Evolutionary conservation across 2,888 invertebrate genomes (phyloP).

Genomic region (Thecophora atra): DNA sequence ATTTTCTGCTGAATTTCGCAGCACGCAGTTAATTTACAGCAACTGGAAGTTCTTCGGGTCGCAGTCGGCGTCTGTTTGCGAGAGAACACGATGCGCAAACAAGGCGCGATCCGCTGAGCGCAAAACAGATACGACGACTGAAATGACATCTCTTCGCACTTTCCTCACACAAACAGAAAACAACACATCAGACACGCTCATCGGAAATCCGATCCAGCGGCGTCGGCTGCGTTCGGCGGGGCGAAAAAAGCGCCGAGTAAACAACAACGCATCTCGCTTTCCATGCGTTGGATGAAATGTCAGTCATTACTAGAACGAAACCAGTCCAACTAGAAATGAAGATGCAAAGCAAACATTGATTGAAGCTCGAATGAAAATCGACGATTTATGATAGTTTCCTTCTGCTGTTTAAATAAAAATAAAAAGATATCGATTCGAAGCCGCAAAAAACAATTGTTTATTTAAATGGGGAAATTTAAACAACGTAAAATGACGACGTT

Average conservation of each 20-base stretch:
- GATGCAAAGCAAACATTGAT: slow-evolving; percentile 1
- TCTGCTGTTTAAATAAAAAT: slow-evolving; percentile 23
- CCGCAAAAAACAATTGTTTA: background rate
- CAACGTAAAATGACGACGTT: no score
- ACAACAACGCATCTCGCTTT: no score
- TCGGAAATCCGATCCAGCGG: slow-evolving; percentile 16
- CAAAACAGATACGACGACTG: slow-evolving; percentile 25
- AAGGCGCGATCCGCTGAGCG: background rate
- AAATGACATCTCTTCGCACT: slow-evolving; percentile 29
- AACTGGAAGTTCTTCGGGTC: background rate
- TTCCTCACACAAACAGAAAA: slow-evolving; percentile 13
- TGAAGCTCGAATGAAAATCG: background rate
- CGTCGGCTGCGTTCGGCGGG: background rate
- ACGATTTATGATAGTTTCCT: background rate
- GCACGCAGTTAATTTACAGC: slow-evolving; percentile 2
- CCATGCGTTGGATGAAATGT: no score
- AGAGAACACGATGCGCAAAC: slow-evolving; percentile 8
- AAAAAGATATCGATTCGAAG: background rate
- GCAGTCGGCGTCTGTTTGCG: slow-evolving; percentile 16
- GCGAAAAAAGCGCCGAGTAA: slow-evolving; percentile 19
- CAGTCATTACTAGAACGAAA: no score
- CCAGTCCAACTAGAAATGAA: slow-evolving; percentile 11
- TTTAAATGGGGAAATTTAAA: no score
- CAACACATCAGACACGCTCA: background rate
- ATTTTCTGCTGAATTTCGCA: slow-evolving; percentile 13